Percentiles rank a stretch among this genome's conserved stretches.
Evolutionary conservation across 2,113 vertebrate species (phyloP).

Genomic region (Erpornis zantholeuca): DNA sequence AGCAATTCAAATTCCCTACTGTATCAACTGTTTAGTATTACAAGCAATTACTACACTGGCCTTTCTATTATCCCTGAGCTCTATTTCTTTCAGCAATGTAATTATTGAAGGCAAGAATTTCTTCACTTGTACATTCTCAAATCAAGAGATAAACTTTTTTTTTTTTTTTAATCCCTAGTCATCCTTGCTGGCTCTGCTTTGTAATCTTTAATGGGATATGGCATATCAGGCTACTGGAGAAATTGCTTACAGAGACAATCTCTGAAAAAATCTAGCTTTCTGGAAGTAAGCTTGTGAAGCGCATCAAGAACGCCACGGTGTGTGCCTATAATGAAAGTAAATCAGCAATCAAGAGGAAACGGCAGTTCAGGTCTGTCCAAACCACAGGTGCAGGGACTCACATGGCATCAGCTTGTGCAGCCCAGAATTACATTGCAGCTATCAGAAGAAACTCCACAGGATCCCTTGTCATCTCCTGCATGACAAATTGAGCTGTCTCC

Average conservation of each 20-base stretch:
- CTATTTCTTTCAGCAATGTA: constrained; percentile 53
- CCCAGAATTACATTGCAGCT: background rate
- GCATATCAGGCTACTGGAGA: constrained; percentile 32
- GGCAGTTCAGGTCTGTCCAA: background rate
- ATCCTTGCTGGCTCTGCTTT: constrained; percentile 31
- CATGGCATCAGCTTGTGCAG: background rate
- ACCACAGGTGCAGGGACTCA: background rate
- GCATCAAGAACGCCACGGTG: background rate
- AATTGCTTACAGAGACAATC: constrained; percentile 8
- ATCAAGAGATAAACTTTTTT: constrained; percentile 15
- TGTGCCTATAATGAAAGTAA: constrained; percentile 11
- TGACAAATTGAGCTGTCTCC: background rate
- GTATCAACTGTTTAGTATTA: constrained; percentile 47
- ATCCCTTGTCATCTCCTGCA: background rate
- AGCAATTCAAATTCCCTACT: constrained; percentile 24
- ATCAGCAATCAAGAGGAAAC: background rate
- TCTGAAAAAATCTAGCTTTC: background rate
- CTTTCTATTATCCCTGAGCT: constrained; percentile 44
- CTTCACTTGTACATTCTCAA: constrained; percentile 41
- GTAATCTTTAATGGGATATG: constrained; percentile 54
- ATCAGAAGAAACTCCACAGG: background rate
- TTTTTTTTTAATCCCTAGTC: background rate
- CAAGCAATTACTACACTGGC: constrained; percentile 47
- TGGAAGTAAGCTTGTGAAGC: constrained; percentile 16
- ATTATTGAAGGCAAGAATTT: constrained; percentile 27